phyloP scores from a whole-genome alignment of 1,140 invertebrate genomes.

The Galendromus occidentalis region DNA sequence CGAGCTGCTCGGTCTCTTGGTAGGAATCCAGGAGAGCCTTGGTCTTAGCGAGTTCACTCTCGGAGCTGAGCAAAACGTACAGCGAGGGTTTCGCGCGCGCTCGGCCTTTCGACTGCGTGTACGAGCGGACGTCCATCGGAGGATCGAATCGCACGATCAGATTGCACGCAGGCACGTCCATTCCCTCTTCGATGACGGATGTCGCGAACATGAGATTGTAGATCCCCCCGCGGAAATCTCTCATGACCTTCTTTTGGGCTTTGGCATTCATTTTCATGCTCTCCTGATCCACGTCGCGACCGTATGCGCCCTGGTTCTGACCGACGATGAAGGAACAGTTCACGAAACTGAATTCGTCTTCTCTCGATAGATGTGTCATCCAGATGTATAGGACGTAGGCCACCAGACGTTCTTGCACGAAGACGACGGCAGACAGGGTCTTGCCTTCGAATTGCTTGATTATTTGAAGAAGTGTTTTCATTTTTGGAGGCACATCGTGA shows the following conservation, averaged over 20 bases:
- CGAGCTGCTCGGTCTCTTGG: neutral
- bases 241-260: slow-evolving; percentile 25
- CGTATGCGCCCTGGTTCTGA: neutral
- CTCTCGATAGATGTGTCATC: slow-evolving; percentile 35
- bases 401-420: slow-evolving; percentile 55
- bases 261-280: neutral
- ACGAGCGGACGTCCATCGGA: slow-evolving; percentile 42
- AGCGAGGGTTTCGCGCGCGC: slow-evolving; percentile 43
- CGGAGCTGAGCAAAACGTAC: slow-evolving; percentile 41
- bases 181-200: slow-evolving; percentile 53
- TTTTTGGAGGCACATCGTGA: neutral
- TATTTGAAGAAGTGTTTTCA: neutral
- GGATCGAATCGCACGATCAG: slow-evolving; percentile 50
- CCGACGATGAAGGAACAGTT: slow-evolving; percentile 49
- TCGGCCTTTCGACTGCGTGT: slow-evolving; percentile 48
- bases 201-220: slow-evolving; percentile 76
- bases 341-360: slow-evolving; percentile 33
- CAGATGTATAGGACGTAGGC: slow-evolving; percentile 63
- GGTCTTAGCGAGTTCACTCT: slow-evolving; percentile 20
- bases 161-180: slow-evolving; percentile 57
- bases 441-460: slow-evolving; percentile 31
- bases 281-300: neutral
- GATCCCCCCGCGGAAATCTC: slow-evolving; percentile 67
- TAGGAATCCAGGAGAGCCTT: neutral
- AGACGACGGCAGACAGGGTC: slow-evolving; percentile 60